Evolutionary conservation across 2,113 vertebrate species (phyloP), one percentile per base, ranked within the genome.

Genomic region (Arenaria interpres): DNA sequence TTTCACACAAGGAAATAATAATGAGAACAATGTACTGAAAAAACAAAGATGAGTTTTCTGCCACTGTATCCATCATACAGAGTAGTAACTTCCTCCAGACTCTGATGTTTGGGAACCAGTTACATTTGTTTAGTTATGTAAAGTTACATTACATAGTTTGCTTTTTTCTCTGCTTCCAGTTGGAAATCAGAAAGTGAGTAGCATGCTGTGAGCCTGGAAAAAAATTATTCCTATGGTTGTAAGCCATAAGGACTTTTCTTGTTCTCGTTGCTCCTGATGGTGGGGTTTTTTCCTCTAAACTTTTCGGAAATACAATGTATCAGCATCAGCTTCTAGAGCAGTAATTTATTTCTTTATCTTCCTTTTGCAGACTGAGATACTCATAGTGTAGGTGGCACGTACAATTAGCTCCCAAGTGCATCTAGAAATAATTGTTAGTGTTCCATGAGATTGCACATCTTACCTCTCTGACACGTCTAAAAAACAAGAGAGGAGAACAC

Each of bases 201-300:
- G 19, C 23, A 28, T 33, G 25, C 12, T 19, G 28, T 57, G 25
- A 68, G 41, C 5, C 3, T 41, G 41, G 25, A 63, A 53, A 53
- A 86, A 66, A 59, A 37, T 2, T 17, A 1, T 60, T 85, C 10
- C 24, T 66, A 1, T 37, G 20, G n/a, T 7, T 9, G 10, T 24
- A 68, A 67, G 67, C 2, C 9, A 4, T 22, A 78, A 62, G 3
- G 53, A 22, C 2, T n/a, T 62, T 30, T 79, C 56, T 43, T 17
- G 4, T 20, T 57, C 4, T 9, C 53, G 14, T 7, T 63, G 4
- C 2, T 75, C 2, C 0, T 53, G 15, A 1, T 50, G 1, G 4
- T 24, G 11, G 19, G 1, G 0, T 5, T 59, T 35, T 45, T 14
- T 1, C 6, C 24, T 35, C 23, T 48, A 27, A 39, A 45, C 17